Percentiles rank a stretch among this genome's conserved stretches.
Conservation (phyloP, 2,113 vertebrate genomes). For the Pangasianodon hypophthalmus region DNA sequence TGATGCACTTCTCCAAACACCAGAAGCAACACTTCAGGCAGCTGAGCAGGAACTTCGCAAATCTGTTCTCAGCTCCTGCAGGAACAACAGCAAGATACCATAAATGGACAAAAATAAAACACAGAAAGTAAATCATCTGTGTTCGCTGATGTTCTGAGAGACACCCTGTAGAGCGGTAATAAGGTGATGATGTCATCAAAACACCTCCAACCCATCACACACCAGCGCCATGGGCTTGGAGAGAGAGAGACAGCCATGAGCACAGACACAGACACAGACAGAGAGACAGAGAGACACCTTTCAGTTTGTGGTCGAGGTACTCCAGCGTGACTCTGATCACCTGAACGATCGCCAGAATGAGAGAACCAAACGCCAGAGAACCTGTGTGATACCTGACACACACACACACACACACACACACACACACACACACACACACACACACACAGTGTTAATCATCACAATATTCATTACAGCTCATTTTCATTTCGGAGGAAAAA, state of each 20-base stretch:
- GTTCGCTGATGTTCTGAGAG: neutral
- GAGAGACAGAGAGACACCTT: conserved; percentile 73
- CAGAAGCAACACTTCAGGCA: conserved; percentile 98
- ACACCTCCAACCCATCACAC: neutral
- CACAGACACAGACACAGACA: neutral
- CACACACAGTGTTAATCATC: neutral
- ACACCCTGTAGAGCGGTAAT: neutral
- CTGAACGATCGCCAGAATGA: conserved; percentile 88
- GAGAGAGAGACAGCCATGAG: neutral
- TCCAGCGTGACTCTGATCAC: conserved; percentile 87
- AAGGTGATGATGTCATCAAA: neutral
- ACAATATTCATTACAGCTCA: neutral
- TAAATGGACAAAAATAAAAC: neutral
- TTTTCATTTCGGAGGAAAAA: neutral
- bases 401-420: conserved; percentile 10
- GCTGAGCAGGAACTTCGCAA: conserved; percentile 84
- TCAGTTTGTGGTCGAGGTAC: conserved; percentile 91
- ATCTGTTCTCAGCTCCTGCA: conserved; percentile 84
- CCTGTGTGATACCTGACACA: conserved; percentile 88
- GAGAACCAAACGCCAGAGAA: conserved; percentile 89
- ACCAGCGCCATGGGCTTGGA: neutral
- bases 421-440: neutral
- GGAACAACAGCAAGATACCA: neutral
- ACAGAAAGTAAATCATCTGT: neutral
- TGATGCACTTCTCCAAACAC: conserved; percentile 96